These are phyloP conservation scores for Brotula barbata DNA, from an alignment of 2,797 vertebrate species.

Conservation along the genomic window DNA sequence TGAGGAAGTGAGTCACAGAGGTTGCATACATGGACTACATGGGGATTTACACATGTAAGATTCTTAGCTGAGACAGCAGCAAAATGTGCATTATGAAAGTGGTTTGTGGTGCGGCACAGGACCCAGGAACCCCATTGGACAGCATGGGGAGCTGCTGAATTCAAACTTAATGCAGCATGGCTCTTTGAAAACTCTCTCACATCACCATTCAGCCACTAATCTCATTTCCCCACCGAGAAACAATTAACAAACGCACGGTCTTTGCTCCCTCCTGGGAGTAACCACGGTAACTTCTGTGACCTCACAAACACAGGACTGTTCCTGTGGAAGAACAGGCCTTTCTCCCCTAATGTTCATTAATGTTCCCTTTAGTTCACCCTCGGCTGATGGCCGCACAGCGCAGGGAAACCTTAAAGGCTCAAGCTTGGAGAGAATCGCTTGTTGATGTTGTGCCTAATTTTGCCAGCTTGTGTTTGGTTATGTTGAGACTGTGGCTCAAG, in stretches of 20 bases:
- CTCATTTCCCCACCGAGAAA: conserved; percentile 81
- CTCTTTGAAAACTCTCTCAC: conserved; percentile 80
- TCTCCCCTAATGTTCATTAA: conserved; percentile 82
- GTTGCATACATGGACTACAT: conserved; percentile 12
- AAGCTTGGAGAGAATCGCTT: conserved; percentile 70
- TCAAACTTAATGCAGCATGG: conserved; percentile 73
- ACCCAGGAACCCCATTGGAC: conserved; percentile 42
- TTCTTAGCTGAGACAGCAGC: conserved; percentile 19
- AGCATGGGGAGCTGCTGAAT: conserved; percentile 61
- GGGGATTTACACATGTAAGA: conserved; percentile 27
- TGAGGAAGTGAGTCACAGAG: conserved; percentile 2
- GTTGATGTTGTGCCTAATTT: conserved; percentile 84
- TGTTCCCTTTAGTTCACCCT: conserved; percentile 76
- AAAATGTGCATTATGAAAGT: conserved; percentile 46
- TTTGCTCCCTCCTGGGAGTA: conserved; percentile 79
- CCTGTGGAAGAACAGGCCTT: conserved; percentile 79
- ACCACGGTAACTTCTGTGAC: conserved; percentile 84
- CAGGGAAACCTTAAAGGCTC: conserved; percentile 66
- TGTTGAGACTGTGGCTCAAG: conserved; percentile 73
- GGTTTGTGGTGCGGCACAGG: conserved; percentile 50
- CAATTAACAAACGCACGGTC: conserved; percentile 82
- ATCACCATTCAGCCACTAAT: conserved; percentile 85
- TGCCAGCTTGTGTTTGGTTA: conserved; percentile 75
- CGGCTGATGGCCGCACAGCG: conserved; percentile 65
- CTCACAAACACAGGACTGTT: conserved; percentile 82